These are phyloP conservation scores for Epistrophella euchroma DNA, from an alignment of 2,888 invertebrate genomes.

Conservation along the genomic window DNA sequence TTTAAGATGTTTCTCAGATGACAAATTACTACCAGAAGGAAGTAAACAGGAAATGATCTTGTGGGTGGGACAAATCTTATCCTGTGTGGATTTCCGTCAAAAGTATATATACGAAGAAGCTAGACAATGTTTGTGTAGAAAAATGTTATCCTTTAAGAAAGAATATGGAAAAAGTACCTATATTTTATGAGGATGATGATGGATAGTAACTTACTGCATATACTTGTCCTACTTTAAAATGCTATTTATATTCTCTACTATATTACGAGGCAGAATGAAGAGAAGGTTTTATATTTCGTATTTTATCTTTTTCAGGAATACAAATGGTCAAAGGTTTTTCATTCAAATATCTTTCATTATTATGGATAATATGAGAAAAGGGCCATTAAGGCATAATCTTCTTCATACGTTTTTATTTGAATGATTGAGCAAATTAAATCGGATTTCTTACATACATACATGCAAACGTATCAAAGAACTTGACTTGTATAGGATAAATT, in stretches of 20 bases:
- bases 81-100: neutral
- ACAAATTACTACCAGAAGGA: conserved; percentile 6
- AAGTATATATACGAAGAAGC: conserved; percentile 3
- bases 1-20: conserved; percentile 4
- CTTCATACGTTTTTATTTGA: neutral
- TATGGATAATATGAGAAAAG: neutral
- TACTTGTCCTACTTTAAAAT: conserved; percentile 24
- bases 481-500: conserved; percentile 7
- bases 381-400: neutral
- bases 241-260: conserved; percentile 15
- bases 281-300: conserved; percentile 4
- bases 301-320: conserved; percentile 5
- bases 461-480: neutral
- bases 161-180: conserved; percentile 21
- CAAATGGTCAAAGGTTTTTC: conserved; percentile 26
- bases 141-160: neutral
- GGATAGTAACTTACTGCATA: neutral
- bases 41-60: neutral
- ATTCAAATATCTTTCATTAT: conserved; percentile 13
- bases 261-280: neutral
- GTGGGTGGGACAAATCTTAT: conserved; percentile 4
- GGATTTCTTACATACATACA: neutral
- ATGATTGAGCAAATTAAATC: conserved; percentile 12
- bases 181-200: neutral
- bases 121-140: neutral